Percentiles rank a stretch among this genome's conserved stretches.
These are phyloP conservation scores for Ectemnius lituratus DNA, from an alignment of 2,888 invertebrate species.

Conservation along the genomic window DNA sequence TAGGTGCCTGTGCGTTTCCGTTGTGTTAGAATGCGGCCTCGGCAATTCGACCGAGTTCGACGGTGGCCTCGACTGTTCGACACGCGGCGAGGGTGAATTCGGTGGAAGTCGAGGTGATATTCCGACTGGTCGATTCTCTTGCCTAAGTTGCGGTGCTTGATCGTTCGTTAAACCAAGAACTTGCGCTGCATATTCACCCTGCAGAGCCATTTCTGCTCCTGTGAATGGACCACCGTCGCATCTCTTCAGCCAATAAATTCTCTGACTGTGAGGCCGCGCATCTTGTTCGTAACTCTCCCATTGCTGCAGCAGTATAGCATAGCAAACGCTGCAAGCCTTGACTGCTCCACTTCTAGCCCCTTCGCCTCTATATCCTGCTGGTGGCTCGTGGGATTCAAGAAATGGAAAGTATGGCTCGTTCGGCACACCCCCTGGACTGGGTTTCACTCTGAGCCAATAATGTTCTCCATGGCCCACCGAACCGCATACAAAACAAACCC, in stretches of 20 bases:
- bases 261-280: conserved; percentile 90
- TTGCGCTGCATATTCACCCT: conserved; percentile 95
- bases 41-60: conserved; percentile 71
- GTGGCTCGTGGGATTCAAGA: conserved; percentile 92
- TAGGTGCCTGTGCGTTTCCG: conserved; percentile 69
- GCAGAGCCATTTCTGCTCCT: conserved; percentile 92
- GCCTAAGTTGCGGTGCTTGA: conserved; percentile 63
- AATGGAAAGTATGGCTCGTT: conserved; percentile 94
- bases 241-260: conserved; percentile 95
- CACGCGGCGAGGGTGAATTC: conserved; percentile 70
- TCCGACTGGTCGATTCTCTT: conserved; percentile 69
- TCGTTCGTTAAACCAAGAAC: conserved; percentile 88
- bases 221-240: conserved; percentile 94
- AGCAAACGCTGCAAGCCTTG: conserved; percentile 91
- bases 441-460: conserved; percentile 83
- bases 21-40: conserved; percentile 70
- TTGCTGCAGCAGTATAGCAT: conserved; percentile 91
- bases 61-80: conserved; percentile 71
- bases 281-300: conserved; percentile 95
- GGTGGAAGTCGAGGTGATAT: conserved; percentile 72
- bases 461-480: conserved; percentile 83
- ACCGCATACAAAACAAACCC: conserved; percentile 86
- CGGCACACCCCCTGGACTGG: conserved; percentile 82
- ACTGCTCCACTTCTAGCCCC: conserved; percentile 78
- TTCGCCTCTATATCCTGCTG: conserved; percentile 84